phyloP scores from a whole-genome alignment of 1,140 invertebrate genomes.

The Leptinotarsa defecta region DNA sequence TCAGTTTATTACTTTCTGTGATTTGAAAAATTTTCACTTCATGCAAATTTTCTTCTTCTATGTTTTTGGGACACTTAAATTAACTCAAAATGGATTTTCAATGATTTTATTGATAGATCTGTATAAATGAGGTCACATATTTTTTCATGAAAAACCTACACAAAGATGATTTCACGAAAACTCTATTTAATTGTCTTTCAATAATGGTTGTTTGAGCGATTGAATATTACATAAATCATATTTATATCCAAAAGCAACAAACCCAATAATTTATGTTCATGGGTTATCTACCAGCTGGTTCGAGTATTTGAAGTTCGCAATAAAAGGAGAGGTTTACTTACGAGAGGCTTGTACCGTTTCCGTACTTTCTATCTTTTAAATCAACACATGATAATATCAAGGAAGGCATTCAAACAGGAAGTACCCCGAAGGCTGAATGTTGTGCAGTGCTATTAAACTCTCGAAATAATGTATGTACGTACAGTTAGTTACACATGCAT shows the following conservation, averaged over 20 bases:
- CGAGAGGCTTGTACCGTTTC: conserved; percentile 2
- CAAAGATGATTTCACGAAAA: no score
- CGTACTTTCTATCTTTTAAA: conserved; percentile 3
- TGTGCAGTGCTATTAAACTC: not conserved
- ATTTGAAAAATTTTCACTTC: no score
- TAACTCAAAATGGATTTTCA: no score
- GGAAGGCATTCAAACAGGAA: conserved; percentile 5
- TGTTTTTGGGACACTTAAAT: no score
- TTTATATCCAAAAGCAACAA: not conserved
- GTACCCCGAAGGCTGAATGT: not conserved
- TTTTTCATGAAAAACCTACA: no score
- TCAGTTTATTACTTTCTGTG: no score
- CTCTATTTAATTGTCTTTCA: no score
- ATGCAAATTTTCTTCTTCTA: no score
- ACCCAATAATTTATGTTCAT: conserved; percentile 3
- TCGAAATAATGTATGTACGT: conserved; percentile 3
- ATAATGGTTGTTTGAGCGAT: no score
- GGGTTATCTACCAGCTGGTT: not conserved
- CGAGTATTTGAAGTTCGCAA: not conserved
- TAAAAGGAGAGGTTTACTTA: conserved; percentile 4
- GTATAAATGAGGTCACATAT: no score
- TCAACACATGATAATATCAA: conserved; percentile 3
- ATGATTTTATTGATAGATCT: no score
- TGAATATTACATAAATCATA: conserved; percentile 1
- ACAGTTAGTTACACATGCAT: conserved; percentile 1